Evolutionary conservation across 2,888 invertebrate genomes (phyloP).

Genomic region (Chloromyia formosa): DNA sequence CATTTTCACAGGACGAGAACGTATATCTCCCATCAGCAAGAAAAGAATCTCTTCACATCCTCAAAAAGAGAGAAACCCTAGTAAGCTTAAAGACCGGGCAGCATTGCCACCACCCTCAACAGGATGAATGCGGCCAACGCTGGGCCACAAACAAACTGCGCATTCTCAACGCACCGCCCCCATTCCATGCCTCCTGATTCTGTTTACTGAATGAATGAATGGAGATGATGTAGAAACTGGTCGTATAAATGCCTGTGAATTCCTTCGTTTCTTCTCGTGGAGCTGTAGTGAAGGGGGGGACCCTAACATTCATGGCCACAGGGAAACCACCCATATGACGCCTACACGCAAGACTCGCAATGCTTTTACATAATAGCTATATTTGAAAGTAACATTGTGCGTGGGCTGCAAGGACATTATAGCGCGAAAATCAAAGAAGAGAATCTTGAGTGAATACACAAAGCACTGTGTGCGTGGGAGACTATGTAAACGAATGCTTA

Average conservation of each 20-base stretch:
- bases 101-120: no score
- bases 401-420: constrained; percentile 33
- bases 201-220: constrained; percentile 33
- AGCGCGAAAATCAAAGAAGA: constrained; percentile 23
- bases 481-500: not conserved
- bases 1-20: no score
- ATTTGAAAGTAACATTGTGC: constrained; percentile 16
- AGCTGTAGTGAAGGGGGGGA: not conserved
- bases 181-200: not conserved
- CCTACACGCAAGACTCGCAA: constrained; percentile 5
- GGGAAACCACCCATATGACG: not conserved
- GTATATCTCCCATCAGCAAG: no score
- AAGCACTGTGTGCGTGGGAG: not conserved
- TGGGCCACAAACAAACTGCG: not conserved
- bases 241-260: constrained; percentile 8
- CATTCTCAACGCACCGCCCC: not conserved
- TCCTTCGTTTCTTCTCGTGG: not conserved
- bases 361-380: constrained; percentile 19
- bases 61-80: no score
- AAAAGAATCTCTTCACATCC: no score
- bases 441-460: constrained; percentile 1
- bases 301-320: constrained; percentile 19
- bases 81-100: no score
- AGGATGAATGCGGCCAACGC: no score
- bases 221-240: constrained; percentile 22